phyloP scores from a whole-genome alignment of 1,140 invertebrate species.

The Chrysopa pallens region DNA sequence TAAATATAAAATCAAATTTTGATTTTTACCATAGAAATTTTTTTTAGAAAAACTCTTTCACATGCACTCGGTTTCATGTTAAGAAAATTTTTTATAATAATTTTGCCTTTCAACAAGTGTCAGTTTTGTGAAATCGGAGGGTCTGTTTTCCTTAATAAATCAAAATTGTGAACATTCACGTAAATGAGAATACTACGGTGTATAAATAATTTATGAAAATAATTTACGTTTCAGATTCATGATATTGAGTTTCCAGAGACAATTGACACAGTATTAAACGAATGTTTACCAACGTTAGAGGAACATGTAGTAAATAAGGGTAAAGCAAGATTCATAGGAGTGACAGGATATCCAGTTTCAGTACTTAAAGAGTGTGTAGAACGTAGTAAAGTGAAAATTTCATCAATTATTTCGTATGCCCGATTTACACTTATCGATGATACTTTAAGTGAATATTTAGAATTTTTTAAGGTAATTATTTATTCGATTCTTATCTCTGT shows the following conservation, averaged over 20 bases:
- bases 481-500: not conserved
- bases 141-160: no score
- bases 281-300: slow-evolving; percentile 68
- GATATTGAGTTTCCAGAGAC: slow-evolving; percentile 79
- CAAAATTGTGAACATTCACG: no score
- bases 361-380: slow-evolving; percentile 55
- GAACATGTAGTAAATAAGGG: slow-evolving; percentile 52
- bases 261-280: slow-evolving; percentile 58
- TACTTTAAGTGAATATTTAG: slow-evolving; percentile 49
- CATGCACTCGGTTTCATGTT: no score
- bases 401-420: slow-evolving; percentile 60
- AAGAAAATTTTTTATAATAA: no score
- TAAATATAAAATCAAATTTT: no score
- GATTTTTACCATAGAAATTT: no score
- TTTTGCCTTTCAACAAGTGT: no score
- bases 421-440: slow-evolving; percentile 65
- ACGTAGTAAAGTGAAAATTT: slow-evolving; percentile 42
- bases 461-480: slow-evolving; percentile 49
- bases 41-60: no score
- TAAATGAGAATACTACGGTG: no score
- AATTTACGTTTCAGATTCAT: slow-evolving; percentile 49
- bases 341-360: slow-evolving; percentile 73
- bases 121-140: no score
- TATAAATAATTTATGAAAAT: slow-evolving; percentile 22
- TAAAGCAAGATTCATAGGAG: slow-evolving; percentile 66